Evolutionary conservation across 2,888 invertebrate species (phyloP).

Genomic region (Ichneumoninae sp.): DNA sequence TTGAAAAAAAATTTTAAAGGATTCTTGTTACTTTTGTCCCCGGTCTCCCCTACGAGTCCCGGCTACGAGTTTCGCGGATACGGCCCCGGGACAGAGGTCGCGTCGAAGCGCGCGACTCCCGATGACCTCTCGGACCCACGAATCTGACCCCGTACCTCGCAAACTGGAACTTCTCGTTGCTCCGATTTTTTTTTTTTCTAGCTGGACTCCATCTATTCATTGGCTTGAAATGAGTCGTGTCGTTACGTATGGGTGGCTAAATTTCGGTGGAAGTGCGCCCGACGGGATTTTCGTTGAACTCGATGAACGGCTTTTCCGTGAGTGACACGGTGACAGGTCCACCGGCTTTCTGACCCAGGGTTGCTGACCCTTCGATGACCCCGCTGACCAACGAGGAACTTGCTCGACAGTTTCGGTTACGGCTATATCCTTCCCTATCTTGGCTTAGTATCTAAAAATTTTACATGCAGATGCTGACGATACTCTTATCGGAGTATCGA

Average conservation of each 20-base stretch:
- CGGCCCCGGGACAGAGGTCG: slow-evolving; percentile 59
- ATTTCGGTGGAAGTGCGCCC: slow-evolving; percentile 21
- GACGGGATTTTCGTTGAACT: slow-evolving; percentile 4
- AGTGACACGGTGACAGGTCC: slow-evolving; percentile 59
- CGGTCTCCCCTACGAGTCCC: no score
- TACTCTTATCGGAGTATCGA: slow-evolving; percentile 35
- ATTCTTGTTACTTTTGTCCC: no score
- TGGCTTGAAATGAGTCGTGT: slow-evolving; percentile 14
- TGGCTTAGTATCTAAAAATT: background rate
- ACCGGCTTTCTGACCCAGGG: slow-evolving; percentile 63
- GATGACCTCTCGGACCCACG: slow-evolving; percentile 52
- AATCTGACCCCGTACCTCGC: slow-evolving; percentile 47
- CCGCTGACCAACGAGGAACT: slow-evolving; percentile 52
- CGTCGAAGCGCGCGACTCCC: slow-evolving; percentile 53
- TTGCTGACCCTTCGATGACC: slow-evolving; percentile 54
- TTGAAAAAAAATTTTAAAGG: no score
- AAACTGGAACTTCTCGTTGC: slow-evolving; percentile 62
- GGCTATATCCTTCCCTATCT: slow-evolving; percentile 6
- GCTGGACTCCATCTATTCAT: slow-evolving; percentile 7
- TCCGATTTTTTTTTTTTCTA: slow-evolving; percentile 11
- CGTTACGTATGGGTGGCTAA: background rate
- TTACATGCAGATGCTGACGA: slow-evolving; percentile 40
- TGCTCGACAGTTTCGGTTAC: slow-evolving; percentile 52
- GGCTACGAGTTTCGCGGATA: slow-evolving; percentile 55
- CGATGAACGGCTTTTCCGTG: slow-evolving; percentile 27